These are phyloP conservation scores for Eilema caniola DNA, from an alignment of 2,888 invertebrate genomes.

Conservation along the genomic window DNA sequence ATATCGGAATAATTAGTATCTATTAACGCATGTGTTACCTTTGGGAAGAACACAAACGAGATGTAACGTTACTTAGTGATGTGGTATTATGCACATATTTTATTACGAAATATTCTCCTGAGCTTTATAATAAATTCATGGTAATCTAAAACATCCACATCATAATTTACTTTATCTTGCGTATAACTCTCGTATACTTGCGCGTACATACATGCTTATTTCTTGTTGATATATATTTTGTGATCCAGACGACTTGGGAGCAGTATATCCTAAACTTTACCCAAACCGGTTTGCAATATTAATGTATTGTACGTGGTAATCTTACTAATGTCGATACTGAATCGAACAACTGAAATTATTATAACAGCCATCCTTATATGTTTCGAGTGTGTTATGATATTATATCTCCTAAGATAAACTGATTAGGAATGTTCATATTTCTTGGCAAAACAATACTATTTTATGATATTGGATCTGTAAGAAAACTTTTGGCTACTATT, in stretches of 20 bases:
- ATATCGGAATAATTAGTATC: neutral
- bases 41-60: conserved; percentile 3
- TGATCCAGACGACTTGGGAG: conserved; percentile 70
- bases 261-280: conserved; percentile 78
- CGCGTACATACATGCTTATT: conserved; percentile 35
- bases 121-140: conserved; percentile 48
- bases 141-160: conserved; percentile 45
- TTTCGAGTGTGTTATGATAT: conserved; percentile 37
- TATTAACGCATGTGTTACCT: conserved; percentile 6
- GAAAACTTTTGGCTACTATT: neutral
- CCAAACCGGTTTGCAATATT: conserved; percentile 80
- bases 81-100: conserved; percentile 39
- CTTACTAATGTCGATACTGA: conserved; percentile 71
- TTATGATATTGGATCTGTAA: neutral
- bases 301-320: conserved; percentile 79
- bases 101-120: conserved; percentile 34
- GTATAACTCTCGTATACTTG: conserved; percentile 41
- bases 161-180: conserved; percentile 52
- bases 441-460: neutral
- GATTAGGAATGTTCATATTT: conserved; percentile 19
- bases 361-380: conserved; percentile 52
- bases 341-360: conserved; percentile 61
- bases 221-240: conserved; percentile 55
- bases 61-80: conserved; percentile 19
- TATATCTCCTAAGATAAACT: conserved; percentile 39